These are phyloP conservation scores for Lamellibrachia columna DNA, from an alignment of 2,888 invertebrate genomes.

Conservation along the genomic window DNA sequence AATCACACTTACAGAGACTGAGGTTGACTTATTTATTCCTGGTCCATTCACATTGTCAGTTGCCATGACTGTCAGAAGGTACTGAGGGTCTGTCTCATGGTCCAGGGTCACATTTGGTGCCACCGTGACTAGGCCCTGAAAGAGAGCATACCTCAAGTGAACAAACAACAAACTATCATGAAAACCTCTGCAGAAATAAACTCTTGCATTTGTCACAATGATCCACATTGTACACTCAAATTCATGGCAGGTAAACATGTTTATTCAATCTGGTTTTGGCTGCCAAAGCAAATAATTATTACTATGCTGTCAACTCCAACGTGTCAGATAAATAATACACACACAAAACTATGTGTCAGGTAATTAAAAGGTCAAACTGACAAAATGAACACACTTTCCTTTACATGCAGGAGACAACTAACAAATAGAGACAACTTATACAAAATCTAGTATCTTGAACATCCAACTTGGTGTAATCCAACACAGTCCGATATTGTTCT, in stretches of 20 bases:
- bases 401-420: neutral
- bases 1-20: neutral
- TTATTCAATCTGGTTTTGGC: neutral
- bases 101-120: constrained; percentile 5
- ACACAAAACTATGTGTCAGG: too few relatives aligned
- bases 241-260: neutral
- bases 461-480: neutral
- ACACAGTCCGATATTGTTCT: neutral
- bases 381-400: neutral
- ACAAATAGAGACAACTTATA: neutral
- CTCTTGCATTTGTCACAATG: neutral
- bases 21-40: neutral
- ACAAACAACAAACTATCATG: neutral
- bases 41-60: neutral
- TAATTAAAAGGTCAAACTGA: neutral
- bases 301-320: neutral
- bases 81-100: neutral
- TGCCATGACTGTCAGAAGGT: neutral
- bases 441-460: neutral
- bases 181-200: neutral
- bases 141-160: neutral
- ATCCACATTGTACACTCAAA: neutral
- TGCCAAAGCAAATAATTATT: neutral
- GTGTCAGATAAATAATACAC: neutral
- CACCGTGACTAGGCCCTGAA: neutral